Evolutionary conservation across 2,113 vertebrate genomes (phyloP).

Genomic region (Dromaius novaehollandiae): DNA sequence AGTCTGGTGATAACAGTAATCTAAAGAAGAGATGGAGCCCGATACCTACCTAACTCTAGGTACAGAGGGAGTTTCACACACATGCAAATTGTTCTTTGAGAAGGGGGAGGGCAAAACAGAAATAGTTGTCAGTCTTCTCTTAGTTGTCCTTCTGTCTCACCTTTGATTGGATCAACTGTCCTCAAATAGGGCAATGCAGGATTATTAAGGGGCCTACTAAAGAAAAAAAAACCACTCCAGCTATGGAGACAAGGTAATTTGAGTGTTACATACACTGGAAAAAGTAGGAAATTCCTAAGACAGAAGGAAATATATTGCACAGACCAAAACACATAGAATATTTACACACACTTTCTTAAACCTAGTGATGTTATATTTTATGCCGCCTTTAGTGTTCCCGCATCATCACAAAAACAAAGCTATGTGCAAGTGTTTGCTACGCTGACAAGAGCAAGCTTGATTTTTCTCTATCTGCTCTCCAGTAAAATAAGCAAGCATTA

Average conservation of each 20-base stretch:
- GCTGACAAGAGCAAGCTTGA: neutral
- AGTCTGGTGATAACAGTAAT: neutral
- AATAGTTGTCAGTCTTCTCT: neutral
- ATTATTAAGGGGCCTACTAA: constrained; percentile 18
- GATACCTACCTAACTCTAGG: too few species aligned
- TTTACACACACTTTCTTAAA: rapidly evolving
- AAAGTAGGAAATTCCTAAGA: neutral
- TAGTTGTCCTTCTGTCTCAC: neutral
- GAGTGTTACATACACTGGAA: neutral
- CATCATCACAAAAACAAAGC: neutral
- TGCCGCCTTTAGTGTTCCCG: neutral
- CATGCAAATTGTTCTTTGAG: neutral
- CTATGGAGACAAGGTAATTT: neutral
- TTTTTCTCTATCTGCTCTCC: rapidly evolving
- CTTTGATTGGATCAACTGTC: constrained; percentile 32
- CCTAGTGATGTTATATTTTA: neutral
- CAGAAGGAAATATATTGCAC: rapidly evolving
- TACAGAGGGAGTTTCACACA: neutral
- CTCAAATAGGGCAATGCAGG: constrained; percentile 58
- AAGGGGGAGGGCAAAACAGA: neutral
- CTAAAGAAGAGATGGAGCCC: neutral
- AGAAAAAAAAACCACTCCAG: neutral
- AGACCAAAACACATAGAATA: neutral
- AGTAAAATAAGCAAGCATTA: neutral
- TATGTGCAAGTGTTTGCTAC: neutral